A percentile compares a stretch with the other conserved stretches of the same genome.
Conservation (phyloP, 1,140 invertebrate species). For the Marisa cornuarietis region DNA sequence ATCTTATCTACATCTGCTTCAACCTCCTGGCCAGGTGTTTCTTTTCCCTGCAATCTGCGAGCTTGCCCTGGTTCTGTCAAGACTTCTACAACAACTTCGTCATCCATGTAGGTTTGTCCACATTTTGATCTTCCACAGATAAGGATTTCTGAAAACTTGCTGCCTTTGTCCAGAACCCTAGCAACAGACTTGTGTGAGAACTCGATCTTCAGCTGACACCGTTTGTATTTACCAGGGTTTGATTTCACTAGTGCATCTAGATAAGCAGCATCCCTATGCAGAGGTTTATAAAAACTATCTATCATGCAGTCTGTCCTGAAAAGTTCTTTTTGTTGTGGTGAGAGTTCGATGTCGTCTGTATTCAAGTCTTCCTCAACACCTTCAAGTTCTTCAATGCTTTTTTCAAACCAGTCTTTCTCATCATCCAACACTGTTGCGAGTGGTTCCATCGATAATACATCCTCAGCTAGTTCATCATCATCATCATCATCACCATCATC, state of each 20-base stretch:
- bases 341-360: background rate
- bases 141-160: conserved; percentile 35
- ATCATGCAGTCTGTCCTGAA: background rate
- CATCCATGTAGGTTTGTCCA: conserved; percentile 50
- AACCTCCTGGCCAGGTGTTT: background rate
- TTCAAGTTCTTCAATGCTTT: conserved; percentile 11
- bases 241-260: conserved; percentile 4
- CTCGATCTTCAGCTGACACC: conserved; percentile 42
- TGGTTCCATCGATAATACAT: too few relatives aligned
- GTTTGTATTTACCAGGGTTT: conserved; percentile 35
- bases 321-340: background rate
- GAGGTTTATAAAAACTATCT: background rate
- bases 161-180: conserved; percentile 20
- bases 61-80: conserved; percentile 18
- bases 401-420: conserved; percentile 7
- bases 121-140: conserved; percentile 51
- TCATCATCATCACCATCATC: too few relatives aligned
- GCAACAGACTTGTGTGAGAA: conserved; percentile 37
- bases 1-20: conserved; percentile 2
- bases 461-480: too few relatives aligned
- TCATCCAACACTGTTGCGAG: background rate
- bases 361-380: background rate
- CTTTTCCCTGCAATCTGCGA: background rate
- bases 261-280: background rate
- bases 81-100: conserved; percentile 56